phyloP scores from a whole-genome alignment of 2,888 invertebrate genomes.

The Schrankia costaestrigalis region DNA sequence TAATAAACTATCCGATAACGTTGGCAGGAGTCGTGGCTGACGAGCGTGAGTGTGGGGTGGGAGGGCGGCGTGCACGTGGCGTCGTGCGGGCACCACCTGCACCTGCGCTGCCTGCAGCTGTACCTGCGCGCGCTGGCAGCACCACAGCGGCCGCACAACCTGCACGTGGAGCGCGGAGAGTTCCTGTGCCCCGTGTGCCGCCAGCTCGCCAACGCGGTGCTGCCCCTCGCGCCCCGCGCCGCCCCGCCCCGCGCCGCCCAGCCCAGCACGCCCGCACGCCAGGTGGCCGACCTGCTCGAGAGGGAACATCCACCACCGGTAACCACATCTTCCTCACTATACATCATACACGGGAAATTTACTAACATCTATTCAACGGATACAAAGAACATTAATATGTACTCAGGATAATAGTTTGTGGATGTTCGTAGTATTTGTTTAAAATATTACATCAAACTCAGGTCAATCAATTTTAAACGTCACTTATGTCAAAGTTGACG shows the following conservation, averaged over 20 bases:
- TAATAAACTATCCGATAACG: too few species aligned
- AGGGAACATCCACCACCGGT: constrained; percentile 85
- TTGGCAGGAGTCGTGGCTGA: constrained; percentile 86
- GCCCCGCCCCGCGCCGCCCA: constrained; percentile 77
- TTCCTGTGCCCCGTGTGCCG: constrained; percentile 97
- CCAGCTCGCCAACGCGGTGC: constrained; percentile 87
- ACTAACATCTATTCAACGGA: constrained; percentile 14
- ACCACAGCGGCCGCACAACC: constrained; percentile 87
- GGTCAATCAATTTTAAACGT: too few species aligned
- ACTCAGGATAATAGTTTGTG: too few species aligned
- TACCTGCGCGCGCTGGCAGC: constrained; percentile 92
- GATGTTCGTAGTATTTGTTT: too few species aligned
- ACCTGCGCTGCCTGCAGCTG: constrained; percentile 95
- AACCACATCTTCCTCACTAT: too few species aligned
- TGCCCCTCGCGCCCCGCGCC: constrained; percentile 86
- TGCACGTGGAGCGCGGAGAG: constrained; percentile 87
- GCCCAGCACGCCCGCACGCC: constrained; percentile 53
- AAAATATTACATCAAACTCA: too few species aligned
- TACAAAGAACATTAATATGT: too few species aligned
- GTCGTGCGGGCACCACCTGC: constrained; percentile 98
- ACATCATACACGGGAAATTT: too few species aligned
- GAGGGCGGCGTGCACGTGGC: constrained; percentile 96
- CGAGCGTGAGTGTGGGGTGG: constrained; percentile 89
- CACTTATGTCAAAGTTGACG: too few species aligned
- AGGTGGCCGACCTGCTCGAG: constrained; percentile 82